Base-by-base conservation (phyloP, 1,140 invertebrate genomes). In the Neodiprion virginianus region DNA sequence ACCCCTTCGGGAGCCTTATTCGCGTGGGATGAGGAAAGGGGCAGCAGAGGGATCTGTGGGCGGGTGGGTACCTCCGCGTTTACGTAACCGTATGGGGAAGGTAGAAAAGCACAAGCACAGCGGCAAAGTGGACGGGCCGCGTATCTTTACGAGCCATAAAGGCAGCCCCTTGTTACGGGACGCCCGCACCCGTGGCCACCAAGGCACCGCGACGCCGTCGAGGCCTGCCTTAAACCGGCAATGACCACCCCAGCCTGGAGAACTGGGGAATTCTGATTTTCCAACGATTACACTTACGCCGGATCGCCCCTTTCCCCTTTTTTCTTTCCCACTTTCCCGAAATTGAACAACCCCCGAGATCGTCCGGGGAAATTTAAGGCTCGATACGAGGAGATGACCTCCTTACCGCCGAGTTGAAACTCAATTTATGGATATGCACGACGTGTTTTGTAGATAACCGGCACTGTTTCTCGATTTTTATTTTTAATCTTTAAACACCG, bases 81-180 rank as follows among this genome's bases (percentile, higher is more conserved):
- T 40, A 40, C 28, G 73, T 53, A 76, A 23, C 17, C 67, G n/a
- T 47, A 69, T 69, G 68, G 53, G 14, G 17, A 0, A 12, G 12
- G 69, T 67, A 76, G 77, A 76, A 78, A 61, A 17, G 53, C 53
- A 61, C 53, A 61, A 61, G 53, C 53, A 61, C 53, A 61, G 53
- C 8, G 53, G 82, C 83, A 86, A 86, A 87, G 85, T 86, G 86
- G 85, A 87, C 87, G 83, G 11, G 11, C 82, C 85, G 82, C 85
- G 86, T 88, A 87, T 88, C 87, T 88, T 88, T 88, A 88, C 85
- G 84, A 84, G 80, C 85, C 83, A 88, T 88, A 87, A 88, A 87
- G 85, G 82, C 84, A 76, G 77, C 85, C 80, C 84, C 86, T 88
- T 84, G 85, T 87, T 88, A 88, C 84, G 79, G 75, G 80, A 81